phyloP scores from a whole-genome alignment of 2,797 vertebrate species.

The Macroramphosus scolopax region DNA sequence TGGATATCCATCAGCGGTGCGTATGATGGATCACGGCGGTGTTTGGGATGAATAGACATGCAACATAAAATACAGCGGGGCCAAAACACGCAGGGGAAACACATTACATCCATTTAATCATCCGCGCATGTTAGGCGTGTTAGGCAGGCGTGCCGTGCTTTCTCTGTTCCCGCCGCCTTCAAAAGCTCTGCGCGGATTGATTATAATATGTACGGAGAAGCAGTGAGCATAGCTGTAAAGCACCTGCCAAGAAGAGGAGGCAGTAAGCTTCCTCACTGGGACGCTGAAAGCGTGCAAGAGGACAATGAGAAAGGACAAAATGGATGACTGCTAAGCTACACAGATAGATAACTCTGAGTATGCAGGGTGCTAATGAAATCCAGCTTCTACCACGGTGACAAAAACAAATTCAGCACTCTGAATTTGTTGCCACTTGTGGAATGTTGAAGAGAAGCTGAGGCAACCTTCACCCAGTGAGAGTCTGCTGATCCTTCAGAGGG shows the following conservation, averaged over 20 bases:
- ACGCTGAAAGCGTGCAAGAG: slow-evolving; percentile 41
- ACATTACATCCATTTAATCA: slow-evolving; percentile 82
- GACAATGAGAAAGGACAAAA: slow-evolving; percentile 45
- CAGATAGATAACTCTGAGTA: slow-evolving; percentile 47
- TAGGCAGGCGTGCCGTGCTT: slow-evolving; percentile 52
- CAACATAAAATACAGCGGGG: slow-evolving; percentile 74
- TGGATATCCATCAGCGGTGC: slow-evolving; percentile 73
- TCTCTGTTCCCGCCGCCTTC: slow-evolving; percentile 54
- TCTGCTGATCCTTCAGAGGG: too few relatives aligned
- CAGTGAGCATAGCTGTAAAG: slow-evolving; percentile 58
- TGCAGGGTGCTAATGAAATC: slow-evolving; percentile 41
- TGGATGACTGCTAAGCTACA: slow-evolving; percentile 45
- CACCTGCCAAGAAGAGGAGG: slow-evolving; percentile 64
- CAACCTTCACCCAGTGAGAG: too few relatives aligned
- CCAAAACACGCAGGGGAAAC: slow-evolving; percentile 72
- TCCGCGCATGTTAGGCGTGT: slow-evolving; percentile 63
- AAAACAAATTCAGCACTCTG: slow-evolving; percentile 10
- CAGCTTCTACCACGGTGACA: slow-evolving; percentile 6
- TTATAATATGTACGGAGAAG: slow-evolving; percentile 64
- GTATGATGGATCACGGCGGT: slow-evolving; percentile 72
- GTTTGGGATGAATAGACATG: slow-evolving; percentile 76
- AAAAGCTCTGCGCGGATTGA: slow-evolving; percentile 69
- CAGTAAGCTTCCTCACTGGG: slow-evolving; percentile 52
- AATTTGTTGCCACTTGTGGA: slow-evolving; percentile 37
- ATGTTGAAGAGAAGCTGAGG: slow-evolving; percentile 12